These are phyloP conservation scores for Garra rufa DNA, from an alignment of 2,113 vertebrate genomes.

Conservation along the genomic window DNA sequence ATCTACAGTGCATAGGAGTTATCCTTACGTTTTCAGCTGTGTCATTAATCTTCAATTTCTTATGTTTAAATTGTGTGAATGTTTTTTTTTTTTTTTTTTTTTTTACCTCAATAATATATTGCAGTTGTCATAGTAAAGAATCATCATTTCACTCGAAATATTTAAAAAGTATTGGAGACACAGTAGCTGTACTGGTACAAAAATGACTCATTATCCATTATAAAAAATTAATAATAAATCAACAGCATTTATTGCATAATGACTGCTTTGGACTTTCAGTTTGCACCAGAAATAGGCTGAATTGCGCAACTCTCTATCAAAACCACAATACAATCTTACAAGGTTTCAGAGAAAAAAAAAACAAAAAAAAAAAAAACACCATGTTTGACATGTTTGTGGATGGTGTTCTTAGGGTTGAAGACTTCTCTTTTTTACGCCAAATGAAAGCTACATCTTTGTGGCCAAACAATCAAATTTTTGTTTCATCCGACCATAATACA, in stretches of 20 bases:
- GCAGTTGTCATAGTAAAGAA: not conserved
- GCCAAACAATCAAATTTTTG: too few species aligned
- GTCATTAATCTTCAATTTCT: not conserved
- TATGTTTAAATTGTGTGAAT: not conserved
- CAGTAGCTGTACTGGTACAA: not conserved
- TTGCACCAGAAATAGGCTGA: not conserved
- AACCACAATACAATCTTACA: not conserved
- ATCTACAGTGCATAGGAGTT: not conserved
- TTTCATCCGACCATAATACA: too few species aligned
- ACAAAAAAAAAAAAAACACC: too few species aligned
- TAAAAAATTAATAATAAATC: not conserved
- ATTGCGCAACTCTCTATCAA: not conserved
- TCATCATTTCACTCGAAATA: not conserved
- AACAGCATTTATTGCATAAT: not conserved
- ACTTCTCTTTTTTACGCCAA: too few species aligned
- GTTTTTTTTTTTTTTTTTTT: not conserved
- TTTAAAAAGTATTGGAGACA: not conserved
- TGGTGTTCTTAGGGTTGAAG: too few species aligned
- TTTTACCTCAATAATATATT: not conserved
- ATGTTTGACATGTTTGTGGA: too few species aligned
- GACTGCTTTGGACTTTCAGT: not conserved
- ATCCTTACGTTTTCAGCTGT: not conserved
- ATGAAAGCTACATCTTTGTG: too few species aligned
- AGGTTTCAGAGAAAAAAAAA: too few species aligned
- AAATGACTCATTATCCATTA: too few species aligned